Conservation (phyloP, 2,888 invertebrate genomes). For the Xestobium rufovillosum region DNA sequence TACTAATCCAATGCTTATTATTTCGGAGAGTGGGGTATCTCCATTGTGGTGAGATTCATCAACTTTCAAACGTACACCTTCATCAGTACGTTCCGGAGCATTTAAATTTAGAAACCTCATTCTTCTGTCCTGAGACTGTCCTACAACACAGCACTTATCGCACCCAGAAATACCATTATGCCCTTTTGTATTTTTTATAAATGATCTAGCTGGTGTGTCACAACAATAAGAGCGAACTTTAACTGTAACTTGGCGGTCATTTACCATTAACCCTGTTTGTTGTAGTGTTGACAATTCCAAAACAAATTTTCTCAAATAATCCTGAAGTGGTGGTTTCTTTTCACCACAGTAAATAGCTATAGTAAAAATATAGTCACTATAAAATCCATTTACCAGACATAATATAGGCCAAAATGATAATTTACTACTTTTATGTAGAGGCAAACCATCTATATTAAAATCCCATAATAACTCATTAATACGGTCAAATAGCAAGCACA, state of each 20-base stretch:
- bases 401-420: constrained; percentile 22
- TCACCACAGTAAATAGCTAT: no score
- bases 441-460: constrained; percentile 23
- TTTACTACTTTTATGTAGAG: constrained; percentile 17
- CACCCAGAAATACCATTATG: no score
- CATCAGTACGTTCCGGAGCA: constrained; percentile 2
- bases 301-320: constrained; percentile 19
- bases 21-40: constrained; percentile 18
- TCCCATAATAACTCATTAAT: no score
- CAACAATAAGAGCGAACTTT: constrained; percentile 12
- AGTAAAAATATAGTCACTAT: no score
- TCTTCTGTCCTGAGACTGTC: constrained; percentile 14
- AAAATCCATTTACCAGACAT: constrained; percentile 13
- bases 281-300: constrained; percentile 17
- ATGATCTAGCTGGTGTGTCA: constrained; percentile 16
- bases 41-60: constrained; percentile 17
- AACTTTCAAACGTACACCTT: not conserved
- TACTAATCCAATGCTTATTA: constrained; percentile 22
- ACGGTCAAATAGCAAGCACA: no score
- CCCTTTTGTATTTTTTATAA: constrained; percentile 13
- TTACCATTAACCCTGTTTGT: constrained; percentile 15
- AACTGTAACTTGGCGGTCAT: constrained; percentile 7
- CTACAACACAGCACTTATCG: constrained; percentile 17
- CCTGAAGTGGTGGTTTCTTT: constrained; percentile 14
- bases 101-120: constrained; percentile 3